Percentiles rank a stretch among this genome's conserved stretches.
Conservation (phyloP, 2,113 vertebrate genomes). For the Burhinus bistriatus region DNA sequence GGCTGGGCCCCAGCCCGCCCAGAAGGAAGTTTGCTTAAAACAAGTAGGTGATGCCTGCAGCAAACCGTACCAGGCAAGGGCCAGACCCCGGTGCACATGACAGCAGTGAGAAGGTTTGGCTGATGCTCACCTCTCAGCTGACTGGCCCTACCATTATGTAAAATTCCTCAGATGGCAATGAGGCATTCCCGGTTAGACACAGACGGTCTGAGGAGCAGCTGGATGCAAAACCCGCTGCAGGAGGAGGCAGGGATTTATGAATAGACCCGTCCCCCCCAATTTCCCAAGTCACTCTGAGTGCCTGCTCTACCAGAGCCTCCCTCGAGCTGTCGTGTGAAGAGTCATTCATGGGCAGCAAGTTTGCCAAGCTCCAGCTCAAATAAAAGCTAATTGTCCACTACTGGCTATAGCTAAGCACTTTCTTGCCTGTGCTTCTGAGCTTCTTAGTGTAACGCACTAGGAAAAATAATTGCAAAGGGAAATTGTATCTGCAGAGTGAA, state of each 20-base stretch:
- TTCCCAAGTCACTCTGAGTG: not conserved
- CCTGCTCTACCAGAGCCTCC: not conserved
- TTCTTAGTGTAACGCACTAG: not conserved
- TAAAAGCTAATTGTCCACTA: not conserved
- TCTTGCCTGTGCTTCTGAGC: not conserved
- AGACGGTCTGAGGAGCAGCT: not conserved
- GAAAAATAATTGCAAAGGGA: not conserved
- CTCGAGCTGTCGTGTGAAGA: not conserved
- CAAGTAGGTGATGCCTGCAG: not conserved
- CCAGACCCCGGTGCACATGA: not conserved
- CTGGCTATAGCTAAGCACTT: not conserved
- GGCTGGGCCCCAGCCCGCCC: too few species aligned
- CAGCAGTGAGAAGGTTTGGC: not conserved
- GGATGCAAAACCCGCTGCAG: rapidly evolving
- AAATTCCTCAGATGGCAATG: conserved; percentile 32
- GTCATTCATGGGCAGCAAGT: not conserved
- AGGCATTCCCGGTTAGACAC: not conserved
- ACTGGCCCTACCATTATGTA: not conserved
- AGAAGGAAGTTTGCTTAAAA: not conserved
- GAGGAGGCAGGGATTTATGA: not conserved
- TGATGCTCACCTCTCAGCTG: conserved; percentile 30
- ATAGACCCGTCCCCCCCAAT: not conserved
- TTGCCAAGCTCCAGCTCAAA: not conserved
- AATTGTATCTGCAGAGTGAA: not conserved
- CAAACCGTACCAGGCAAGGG: not conserved